Evolutionary conservation across 2,113 vertebrate genomes (phyloP), one percentile per base, ranked within the genome.

Genomic region (Proterorhinus semilunaris): DNA sequence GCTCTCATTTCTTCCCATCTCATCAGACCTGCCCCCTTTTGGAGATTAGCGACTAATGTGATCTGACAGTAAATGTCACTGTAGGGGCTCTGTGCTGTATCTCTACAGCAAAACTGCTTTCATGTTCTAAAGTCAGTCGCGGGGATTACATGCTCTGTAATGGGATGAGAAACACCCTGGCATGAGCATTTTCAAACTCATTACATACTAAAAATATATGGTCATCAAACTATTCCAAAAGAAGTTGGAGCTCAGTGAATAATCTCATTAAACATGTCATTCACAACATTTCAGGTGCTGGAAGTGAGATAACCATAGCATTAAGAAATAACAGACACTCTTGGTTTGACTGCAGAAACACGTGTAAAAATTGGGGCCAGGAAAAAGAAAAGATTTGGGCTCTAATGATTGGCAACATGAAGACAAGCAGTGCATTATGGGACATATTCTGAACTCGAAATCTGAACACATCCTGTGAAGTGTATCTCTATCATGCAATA

Each of bases 101-200:
- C 73, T 67, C 74, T 76, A 53, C 36, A 65, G 66, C 62, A 8
- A 7, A 67, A 82, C 71, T 65, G n/a, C 85, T 87, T 90, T 88
- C 78, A 87, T 90, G 82, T 87, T 76, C 76, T 71, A 81, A 89
- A 86, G 82, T 85, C 75, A 75, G 78, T 72, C 76, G 7, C 45
- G 68, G 53, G 88, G 82, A 85, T 85, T 84, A 85, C 83, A 86
- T 74, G 84, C 70, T 83, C 63, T 62, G 67, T 85, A 83, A 86
- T 81, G 61, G 74, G 81, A 84, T 85, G 79, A 88, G 67, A 63
- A 42, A 76, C 57, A 65, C 53, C 79, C 58, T 15, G 74, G 75
- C 70, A 66, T 53, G 71, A 64, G 52, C 67, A 13, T 78, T 71
- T 77, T 66, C 61, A 70, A 85, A 69, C 70, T 47, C 15, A 73